These are phyloP conservation scores for Dendroctonus ponderosae DNA, from an alignment of 1,140 invertebrate species.

Conservation along the genomic window DNA sequence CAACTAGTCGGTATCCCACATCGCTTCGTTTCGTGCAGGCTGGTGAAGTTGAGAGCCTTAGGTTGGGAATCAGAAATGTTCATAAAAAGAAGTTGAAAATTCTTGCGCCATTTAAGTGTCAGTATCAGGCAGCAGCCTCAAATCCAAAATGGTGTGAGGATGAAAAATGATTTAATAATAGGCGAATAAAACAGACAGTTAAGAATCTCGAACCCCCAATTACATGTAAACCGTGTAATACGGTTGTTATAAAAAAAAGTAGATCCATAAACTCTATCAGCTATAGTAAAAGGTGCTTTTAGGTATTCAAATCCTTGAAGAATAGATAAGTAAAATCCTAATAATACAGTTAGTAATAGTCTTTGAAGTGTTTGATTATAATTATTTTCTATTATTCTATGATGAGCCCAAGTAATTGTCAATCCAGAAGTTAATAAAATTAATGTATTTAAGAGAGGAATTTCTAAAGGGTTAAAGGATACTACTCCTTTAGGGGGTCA, in stretches of 20 bases:
- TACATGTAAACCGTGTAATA: conserved; percentile 73
- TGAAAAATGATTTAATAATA: conserved; percentile 58
- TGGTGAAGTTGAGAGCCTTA: no score
- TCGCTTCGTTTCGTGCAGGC: no score
- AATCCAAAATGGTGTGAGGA: conserved; percentile 63
- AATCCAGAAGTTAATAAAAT: conserved; percentile 59
- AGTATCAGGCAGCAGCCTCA: no score
- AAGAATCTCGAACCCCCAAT: conserved; percentile 67
- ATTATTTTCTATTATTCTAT: conserved; percentile 57
- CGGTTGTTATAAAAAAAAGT: conserved; percentile 70
- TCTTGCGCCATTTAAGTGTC: no score
- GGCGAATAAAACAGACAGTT: conserved; percentile 56
- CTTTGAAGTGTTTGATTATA: conserved; percentile 49
- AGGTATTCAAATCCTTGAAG: conserved; percentile 54
- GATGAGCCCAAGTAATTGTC: conserved; percentile 59
- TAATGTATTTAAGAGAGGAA: conserved; percentile 63
- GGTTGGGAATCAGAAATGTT: no score
- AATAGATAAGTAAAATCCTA: conserved; percentile 53
- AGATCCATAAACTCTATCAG: conserved; percentile 63
- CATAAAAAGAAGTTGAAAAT: no score
- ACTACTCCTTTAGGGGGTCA: conserved; percentile 59
- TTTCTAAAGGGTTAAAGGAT: conserved; percentile 62
- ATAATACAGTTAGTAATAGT: conserved; percentile 56
- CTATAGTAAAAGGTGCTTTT: conserved; percentile 56
- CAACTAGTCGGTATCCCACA: no score